Conservation (phyloP, 2,888 invertebrate species). For the Eueremaeus valkanovi region DNA sequence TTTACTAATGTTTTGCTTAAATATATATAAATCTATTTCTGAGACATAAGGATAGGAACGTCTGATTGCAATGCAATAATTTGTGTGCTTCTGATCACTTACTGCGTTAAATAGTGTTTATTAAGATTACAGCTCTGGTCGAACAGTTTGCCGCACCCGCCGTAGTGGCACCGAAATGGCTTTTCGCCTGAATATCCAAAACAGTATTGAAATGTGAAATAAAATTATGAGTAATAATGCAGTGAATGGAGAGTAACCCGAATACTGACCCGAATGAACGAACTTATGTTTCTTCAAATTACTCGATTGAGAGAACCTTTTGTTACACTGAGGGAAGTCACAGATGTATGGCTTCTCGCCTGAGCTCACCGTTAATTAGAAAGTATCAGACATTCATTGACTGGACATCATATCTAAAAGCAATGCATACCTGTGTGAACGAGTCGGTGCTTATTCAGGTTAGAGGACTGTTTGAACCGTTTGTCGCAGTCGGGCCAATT, state of each 20-base stretch:
- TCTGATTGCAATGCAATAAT: not conserved
- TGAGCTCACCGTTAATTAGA: too few relatives aligned
- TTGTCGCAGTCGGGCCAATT: slow-evolving; percentile 40
- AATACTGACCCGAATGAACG: slow-evolving; percentile 38
- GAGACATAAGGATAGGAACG: not conserved
- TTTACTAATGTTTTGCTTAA: too few relatives aligned
- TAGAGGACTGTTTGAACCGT: slow-evolving; percentile 38
- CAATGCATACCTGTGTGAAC: slow-evolving; percentile 38
- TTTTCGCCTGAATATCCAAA: slow-evolving; percentile 26
- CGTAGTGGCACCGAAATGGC: slow-evolving; percentile 36
- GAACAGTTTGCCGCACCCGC: slow-evolving; percentile 35
- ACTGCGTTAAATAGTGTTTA: slow-evolving; percentile 39
- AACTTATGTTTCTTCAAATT: slow-evolving; percentile 41
- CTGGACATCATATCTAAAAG: too few relatives aligned
- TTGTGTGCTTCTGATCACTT: not conserved
- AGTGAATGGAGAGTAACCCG: not conserved
- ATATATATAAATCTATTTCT: not conserved
- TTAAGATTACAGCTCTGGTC: slow-evolving; percentile 40
- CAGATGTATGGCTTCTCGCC: slow-evolving; percentile 40
- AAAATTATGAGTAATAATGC: too few relatives aligned
- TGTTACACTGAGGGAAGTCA: slow-evolving; percentile 39
- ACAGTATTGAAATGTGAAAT: not conserved
- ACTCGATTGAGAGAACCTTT: slow-evolving; percentile 37
- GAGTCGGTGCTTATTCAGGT: slow-evolving; percentile 39
- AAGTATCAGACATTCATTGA: not conserved